Base-by-base conservation (phyloP, 2,888 invertebrate species). In the Leptinotarsa tumamoca region DNA sequence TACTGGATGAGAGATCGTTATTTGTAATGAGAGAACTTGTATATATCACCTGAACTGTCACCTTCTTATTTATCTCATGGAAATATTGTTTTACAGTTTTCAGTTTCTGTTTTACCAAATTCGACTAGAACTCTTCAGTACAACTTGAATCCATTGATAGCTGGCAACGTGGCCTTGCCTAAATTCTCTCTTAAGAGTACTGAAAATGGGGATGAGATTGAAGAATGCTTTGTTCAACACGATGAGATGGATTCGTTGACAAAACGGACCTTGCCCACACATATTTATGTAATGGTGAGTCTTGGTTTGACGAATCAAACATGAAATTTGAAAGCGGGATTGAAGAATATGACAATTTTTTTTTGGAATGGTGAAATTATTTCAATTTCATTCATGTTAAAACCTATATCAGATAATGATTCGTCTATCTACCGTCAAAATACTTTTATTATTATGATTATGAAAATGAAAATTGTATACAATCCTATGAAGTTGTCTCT, bases 61-160 rank as follows among this genome's bases (percentile, higher is more conserved):
- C 7, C 2, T 33, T 10, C 33, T 33, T 2, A 10, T 10, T 13
- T 43, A 10, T 3, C 43, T 67, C 14, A 67, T 67, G 33, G 18
- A 49, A 18, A 18, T 63, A 52, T 18, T 76, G 73, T 78, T 43
- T 86, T 86, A 75, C 78, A 88, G 88, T 86, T 90, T 80, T 89
- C 90, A 54, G 88, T 92, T 21, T 91, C 91, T 18, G 88, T 92
- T 72, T 89, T 94, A 68, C 94, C 94, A 0, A 90, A 91, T 77
- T 92, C 91, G 54, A 90, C 89, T 75, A 90, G 91, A 77, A 91
- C 91, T 76, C 86, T 95, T 54, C 91, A 92, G 82, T 96, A 95
- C 90, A 95, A 95, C 85, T 90, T 96, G 77, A 94, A 95, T 83
- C 96, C 96, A 0, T 89, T 95, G 81, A 90, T 93, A 68, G 91